phyloP scores from a whole-genome alignment of 2,113 vertebrate genomes.

The Cynoglossus semilaevis region DNA sequence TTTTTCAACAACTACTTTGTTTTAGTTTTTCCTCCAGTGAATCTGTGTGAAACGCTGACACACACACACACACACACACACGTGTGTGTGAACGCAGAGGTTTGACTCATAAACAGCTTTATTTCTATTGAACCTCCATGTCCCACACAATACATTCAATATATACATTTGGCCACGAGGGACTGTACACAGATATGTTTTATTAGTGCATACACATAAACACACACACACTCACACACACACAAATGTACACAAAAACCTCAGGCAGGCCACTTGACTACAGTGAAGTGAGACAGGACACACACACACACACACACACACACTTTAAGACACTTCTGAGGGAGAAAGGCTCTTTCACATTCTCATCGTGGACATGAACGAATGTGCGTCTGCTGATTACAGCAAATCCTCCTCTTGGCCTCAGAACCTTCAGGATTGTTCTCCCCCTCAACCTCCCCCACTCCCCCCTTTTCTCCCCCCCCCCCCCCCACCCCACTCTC shows the following conservation, averaged over 20 bases:
- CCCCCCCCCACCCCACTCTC: constrained; percentile 11
- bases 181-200: constrained; percentile 74
- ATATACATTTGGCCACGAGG: constrained; percentile 80
- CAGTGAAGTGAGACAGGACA: constrained; percentile 46
- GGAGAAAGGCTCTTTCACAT: constrained; percentile 49
- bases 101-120: constrained; percentile 69
- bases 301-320: constrained; percentile 17
- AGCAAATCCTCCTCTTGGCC: constrained; percentile 22
- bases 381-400: constrained; percentile 49
- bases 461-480: constrained; percentile 10
- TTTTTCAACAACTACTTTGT: not conserved
- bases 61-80: not conserved
- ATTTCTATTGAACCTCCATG: constrained; percentile 72
- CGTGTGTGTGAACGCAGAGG: constrained; percentile 21
- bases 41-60: not conserved
- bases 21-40: not conserved
- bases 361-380: constrained; percentile 44
- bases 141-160: constrained; percentile 81
- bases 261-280: constrained; percentile 60
- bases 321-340: constrained; percentile 70
- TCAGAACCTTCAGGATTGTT: constrained; percentile 9
- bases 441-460: constrained; percentile 5
- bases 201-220: constrained; percentile 75
- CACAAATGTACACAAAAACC: constrained; percentile 64
- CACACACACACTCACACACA: constrained; percentile 11